phyloP scores from a whole-genome alignment of 1,140 invertebrate genomes.

The Ceratitis capitata region DNA sequence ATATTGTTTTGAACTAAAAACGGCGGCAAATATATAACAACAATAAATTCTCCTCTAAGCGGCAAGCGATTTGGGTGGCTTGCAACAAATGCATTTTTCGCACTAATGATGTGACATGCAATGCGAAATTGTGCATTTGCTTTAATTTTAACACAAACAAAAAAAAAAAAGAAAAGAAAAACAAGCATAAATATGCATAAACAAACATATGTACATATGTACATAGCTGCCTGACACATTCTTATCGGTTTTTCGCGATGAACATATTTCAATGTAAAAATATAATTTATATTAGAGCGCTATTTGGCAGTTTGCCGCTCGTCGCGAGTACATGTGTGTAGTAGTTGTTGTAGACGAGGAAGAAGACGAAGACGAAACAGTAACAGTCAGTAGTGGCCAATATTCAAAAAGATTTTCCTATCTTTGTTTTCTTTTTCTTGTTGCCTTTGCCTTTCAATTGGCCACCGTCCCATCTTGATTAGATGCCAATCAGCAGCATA shows the following conservation, averaged over 20 bases:
- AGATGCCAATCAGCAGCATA: constrained; percentile 18
- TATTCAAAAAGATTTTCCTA: background rate
- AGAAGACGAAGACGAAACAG: no score
- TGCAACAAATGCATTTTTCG: background rate
- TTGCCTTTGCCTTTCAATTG: constrained; percentile 22
- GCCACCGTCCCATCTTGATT: constrained; percentile 21
- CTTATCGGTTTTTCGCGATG: background rate
- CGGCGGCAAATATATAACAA: no score
- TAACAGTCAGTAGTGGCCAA: no score
- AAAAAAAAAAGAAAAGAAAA: background rate
- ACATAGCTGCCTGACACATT: background rate
- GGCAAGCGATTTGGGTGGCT: constrained; percentile 2
- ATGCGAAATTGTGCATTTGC: background rate
- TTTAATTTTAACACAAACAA: background rate
- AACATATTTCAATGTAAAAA: constrained; percentile 34
- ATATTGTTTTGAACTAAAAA: no score
- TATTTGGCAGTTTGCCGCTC: background rate
- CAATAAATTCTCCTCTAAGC: no score
- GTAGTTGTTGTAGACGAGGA: no score
- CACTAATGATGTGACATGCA: constrained; percentile 17
- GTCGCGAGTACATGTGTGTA: background rate
- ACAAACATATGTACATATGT: background rate
- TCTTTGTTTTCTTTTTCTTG: background rate
- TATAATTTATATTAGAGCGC: constrained; percentile 23
- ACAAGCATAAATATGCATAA: background rate